Evolutionary conservation across 92 coral and sea anemone species (phyloP).

Genomic region (Phenganax subtilis): DNA sequence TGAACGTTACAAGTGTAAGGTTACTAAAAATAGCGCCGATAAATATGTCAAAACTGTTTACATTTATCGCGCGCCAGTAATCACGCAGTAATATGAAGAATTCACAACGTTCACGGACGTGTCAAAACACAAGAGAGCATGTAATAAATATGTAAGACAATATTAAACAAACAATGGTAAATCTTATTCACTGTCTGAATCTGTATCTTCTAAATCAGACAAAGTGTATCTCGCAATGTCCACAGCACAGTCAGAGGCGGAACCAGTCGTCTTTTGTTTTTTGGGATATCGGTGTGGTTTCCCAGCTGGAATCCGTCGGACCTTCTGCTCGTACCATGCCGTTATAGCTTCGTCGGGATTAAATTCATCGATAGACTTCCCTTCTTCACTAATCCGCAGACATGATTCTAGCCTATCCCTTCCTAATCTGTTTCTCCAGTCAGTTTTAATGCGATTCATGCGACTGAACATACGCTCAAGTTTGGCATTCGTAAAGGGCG

Average conservation of each 20-base stretch:
- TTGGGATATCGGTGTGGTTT: conserved; percentile 23
- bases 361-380: conserved; percentile 24
- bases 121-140: too few relatives aligned
- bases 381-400: conserved; percentile 39
- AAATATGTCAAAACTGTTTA: too few relatives aligned
- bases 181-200: neutral
- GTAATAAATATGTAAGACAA: too few relatives aligned
- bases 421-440: conserved; percentile 39
- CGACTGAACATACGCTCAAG: conserved; percentile 40
- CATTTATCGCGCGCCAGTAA: too few relatives aligned
- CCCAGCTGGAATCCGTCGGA: conserved; percentile 15
- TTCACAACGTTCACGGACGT: too few relatives aligned
- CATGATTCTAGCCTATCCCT: conserved; percentile 41
- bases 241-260: conserved; percentile 19
- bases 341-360: conserved; percentile 17
- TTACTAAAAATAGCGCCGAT: too few relatives aligned
- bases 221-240: conserved; percentile 24
- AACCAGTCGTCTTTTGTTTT: neutral
- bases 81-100: too few relatives aligned
- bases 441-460: conserved; percentile 39
- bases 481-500: conserved; percentile 34
- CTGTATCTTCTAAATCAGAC: conserved; percentile 5
- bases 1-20: too few relatives aligned
- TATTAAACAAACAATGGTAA: neutral
- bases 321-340: conserved; percentile 23